Percentiles rank a stretch among this genome's conserved stretches.
Evolutionary conservation across 2,113 vertebrate genomes (phyloP).

Genomic region (Carassius carassius): DNA sequence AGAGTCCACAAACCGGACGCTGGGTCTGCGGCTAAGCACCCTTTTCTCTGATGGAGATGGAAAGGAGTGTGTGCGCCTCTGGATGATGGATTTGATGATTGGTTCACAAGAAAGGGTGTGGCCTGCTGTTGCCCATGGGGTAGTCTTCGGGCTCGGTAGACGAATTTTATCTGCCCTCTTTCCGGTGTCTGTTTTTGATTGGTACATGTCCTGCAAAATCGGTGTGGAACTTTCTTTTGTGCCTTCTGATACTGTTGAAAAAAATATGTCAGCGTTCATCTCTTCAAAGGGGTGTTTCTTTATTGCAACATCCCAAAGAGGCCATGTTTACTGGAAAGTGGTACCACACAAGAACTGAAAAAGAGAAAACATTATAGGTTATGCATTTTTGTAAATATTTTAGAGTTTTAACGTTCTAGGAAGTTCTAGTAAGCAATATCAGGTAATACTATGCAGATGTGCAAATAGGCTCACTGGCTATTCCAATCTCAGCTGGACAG

Average conservation of each 20-base stretch:
- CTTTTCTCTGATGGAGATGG: constrained; percentile 78
- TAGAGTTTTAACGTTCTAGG: not conserved
- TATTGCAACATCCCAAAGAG: constrained; percentile 53
- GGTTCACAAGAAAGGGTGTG: constrained; percentile 78
- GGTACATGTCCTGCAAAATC: constrained; percentile 62
- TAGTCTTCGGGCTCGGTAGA: constrained; percentile 61
- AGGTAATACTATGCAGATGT: not conserved
- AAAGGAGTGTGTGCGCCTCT: constrained; percentile 81
- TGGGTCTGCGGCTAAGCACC: constrained; percentile 67
- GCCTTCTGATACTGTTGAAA: constrained; percentile 46
- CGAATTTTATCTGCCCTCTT: constrained; percentile 62
- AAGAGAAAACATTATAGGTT: not conserved
- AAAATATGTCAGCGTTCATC: constrained; percentile 54
- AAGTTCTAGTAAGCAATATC: not conserved
- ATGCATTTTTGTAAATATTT: not conserved
- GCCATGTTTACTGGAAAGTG: constrained; percentile 41
- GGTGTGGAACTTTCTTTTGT: constrained; percentile 25
- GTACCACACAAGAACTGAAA: not conserved
- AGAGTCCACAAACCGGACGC: constrained; percentile 91
- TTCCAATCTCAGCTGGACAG: too few relatives aligned
- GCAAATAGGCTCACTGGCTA: too few relatives aligned
- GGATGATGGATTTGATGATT: constrained; percentile 82
- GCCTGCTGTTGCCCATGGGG: constrained; percentile 37
- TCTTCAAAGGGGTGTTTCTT: constrained; percentile 52
- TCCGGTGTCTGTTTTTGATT: not conserved